These are phyloP conservation scores for Agonopterix arenella DNA, from an alignment of 2,888 invertebrate species.

Conservation along the genomic window DNA sequence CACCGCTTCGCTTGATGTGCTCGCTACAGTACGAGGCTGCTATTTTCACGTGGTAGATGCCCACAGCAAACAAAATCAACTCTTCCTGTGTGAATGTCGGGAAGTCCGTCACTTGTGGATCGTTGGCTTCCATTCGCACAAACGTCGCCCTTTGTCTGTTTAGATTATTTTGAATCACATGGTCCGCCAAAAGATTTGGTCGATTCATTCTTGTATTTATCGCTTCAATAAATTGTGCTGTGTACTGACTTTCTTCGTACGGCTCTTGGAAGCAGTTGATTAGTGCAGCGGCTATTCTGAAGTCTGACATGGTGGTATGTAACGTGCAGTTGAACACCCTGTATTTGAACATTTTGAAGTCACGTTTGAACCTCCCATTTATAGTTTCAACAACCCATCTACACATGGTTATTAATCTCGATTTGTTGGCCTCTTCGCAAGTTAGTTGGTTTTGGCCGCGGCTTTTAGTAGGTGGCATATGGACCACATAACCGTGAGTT, in stretches of 20 bases:
- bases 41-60: constrained; percentile 9
- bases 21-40: constrained; percentile 7
- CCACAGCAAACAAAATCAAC: constrained; percentile 6
- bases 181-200: constrained; percentile 3
- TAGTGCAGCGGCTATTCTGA: constrained; percentile 1
- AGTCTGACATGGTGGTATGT: background rate
- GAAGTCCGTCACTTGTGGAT: constrained; percentile 4
- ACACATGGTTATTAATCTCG: constrained; percentile 10
- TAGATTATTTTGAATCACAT: constrained; percentile 6
- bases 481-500: constrained; percentile 8
- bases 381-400: constrained; percentile 9
- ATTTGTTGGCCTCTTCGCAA: constrained; percentile 11
- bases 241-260: constrained; percentile 3
- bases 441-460: constrained; percentile 10
- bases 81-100: constrained; percentile 8
- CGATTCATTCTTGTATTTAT: constrained; percentile 4
- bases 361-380: constrained; percentile 8
- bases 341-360: constrained; percentile 7
- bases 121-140: background rate
- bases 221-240: constrained; percentile 1
- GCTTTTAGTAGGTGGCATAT: constrained; percentile 9
- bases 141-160: constrained; percentile 9
- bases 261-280: constrained; percentile 3
- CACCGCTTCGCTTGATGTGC: constrained; percentile 4
- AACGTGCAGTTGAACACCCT: constrained; percentile 4